These are phyloP conservation scores for Plumapathes pennacea DNA, from an alignment of 92 coral and sea anemone species.

Conservation along the genomic window DNA sequence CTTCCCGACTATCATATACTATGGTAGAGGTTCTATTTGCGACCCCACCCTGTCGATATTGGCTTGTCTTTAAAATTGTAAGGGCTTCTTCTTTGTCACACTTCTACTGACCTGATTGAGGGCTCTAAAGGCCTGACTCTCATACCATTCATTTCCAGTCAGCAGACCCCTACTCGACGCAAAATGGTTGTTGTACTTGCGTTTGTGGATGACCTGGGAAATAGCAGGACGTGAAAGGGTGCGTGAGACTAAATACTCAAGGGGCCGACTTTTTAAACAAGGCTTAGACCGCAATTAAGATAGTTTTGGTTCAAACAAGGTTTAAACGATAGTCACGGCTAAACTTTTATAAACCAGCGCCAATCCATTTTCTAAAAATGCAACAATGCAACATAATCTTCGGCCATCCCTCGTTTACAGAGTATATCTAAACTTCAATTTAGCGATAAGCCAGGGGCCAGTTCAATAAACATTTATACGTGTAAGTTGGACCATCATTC, in stretches of 20 bases:
- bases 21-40: no score
- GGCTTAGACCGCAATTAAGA: no score
- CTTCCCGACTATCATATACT: no score
- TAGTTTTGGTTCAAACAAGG: neutral
- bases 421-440: no score
- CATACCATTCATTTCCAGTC: conserved; percentile 95
- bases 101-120: conserved; percentile 77
- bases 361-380: no score
- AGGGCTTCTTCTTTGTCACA: neutral
- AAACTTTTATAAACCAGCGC: neutral
- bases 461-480: no score
- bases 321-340: neutral
- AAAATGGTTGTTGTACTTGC: conserved; percentile 84
- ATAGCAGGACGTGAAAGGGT: neutral
- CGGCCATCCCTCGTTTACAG: no score
- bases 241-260: neutral
- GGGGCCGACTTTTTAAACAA: neutral
- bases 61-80: no score
- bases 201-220: conserved; percentile 84
- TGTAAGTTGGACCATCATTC: no score
- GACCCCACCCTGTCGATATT: no score
- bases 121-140: conserved; percentile 97
- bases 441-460: no score
- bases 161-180: conserved; percentile 76
- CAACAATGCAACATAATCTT: no score